Evolutionary conservation across 2,113 vertebrate genomes (phyloP).

Genomic region (Cathartes aura): DNA sequence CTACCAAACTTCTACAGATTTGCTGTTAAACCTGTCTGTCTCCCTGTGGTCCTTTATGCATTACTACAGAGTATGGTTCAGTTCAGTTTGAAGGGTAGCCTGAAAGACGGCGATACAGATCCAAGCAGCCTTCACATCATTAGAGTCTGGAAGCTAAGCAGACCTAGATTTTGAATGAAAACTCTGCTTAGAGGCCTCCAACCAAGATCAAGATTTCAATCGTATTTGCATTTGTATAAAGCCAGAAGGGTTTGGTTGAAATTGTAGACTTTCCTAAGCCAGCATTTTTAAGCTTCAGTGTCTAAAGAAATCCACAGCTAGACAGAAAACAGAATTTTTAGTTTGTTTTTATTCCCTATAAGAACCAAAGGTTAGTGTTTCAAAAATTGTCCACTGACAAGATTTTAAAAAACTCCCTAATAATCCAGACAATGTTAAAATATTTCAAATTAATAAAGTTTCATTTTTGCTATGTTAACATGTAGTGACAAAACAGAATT

Average conservation of each 20-base stretch:
- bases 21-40: neutral
- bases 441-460: neutral
- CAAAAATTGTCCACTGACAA: neutral
- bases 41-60: neutral
- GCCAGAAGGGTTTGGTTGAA: constrained; percentile 21
- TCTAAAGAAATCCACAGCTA: neutral
- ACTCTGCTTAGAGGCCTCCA: neutral
- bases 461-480: neutral
- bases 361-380: neutral
- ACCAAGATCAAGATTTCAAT: neutral
- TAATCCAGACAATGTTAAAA: neutral
- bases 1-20: neutral
- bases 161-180: neutral
- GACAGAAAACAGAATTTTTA: neutral
- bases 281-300: neutral
- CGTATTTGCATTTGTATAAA: neutral
- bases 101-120: neutral
- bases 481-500: neutral
- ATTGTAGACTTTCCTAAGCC: neutral
- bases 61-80: neutral
- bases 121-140: neutral
- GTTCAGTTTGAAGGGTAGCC: neutral
- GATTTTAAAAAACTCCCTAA: neutral
- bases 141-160: neutral
- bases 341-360: neutral